Base-by-base conservation (phyloP, 2,888 invertebrate genomes). In the Dastarcus helophoroides region DNA sequence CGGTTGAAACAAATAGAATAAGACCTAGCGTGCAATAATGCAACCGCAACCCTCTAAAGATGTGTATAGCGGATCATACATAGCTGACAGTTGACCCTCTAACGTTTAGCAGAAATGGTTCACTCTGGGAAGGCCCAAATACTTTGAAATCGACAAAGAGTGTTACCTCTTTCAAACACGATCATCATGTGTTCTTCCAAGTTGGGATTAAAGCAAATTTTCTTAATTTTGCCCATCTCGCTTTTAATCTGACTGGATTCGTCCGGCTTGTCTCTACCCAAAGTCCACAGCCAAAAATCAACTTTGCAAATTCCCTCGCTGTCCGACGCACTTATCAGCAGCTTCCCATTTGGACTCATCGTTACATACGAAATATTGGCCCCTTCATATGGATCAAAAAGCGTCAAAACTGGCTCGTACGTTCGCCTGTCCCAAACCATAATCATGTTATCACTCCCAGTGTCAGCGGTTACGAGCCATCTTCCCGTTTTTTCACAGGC, bases 241-340 rank as follows among this genome's bases (percentile, higher is more conserved):
- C 27, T 30, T 26, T 33, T 29, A 9, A 26, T 27, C 5, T 27
- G 25, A 8, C 6, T 26, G 5, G 16, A 10, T n/a, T 75, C 73
- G 49, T 75, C 64, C 3, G 73, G 68, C 25, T 50, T 43, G 7
- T 68, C 62, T 5, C 44, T 44, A 3, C 70, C 72, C 14, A 51
- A 60, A 16, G 71, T 67, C 77, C 78, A 78, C 24, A 71, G 56
- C 76, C 77, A 77, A 56, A 76, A 67, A 38, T 67, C 58, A 1
- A 77, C 16, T 21, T 29, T 22, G 3, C 30, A 21, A 17, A n/a
- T 17, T 21, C 53, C 54, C 1, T 60, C 56, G 25, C 60, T 62
- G 36, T 67, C 66, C 3, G 65, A 71, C 28, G 75, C 41, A 0
- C 71, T 70, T 2, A 75, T 52, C 22, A 77, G 50, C 42, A 68